Evolutionary conservation across 1,140 invertebrate genomes (phyloP).

Genomic region (Drosophila mojavensis): DNA sequence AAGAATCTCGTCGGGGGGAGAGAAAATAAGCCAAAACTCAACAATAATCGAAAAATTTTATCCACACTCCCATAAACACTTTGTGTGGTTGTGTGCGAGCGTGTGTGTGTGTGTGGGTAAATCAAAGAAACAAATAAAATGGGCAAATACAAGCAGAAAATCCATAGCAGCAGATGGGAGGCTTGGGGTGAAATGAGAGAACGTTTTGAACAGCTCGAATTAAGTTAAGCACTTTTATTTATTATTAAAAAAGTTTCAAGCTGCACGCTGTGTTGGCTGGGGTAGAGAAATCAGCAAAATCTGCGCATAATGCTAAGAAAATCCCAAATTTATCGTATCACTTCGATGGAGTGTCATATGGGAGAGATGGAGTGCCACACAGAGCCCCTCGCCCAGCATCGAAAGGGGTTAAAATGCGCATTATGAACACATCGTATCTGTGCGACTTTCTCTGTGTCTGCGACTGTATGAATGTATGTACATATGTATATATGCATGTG

Average conservation of each 20-base stretch:
- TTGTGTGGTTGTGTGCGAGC: no score
- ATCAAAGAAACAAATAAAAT: slow-evolving; percentile 79
- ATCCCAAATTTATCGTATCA: slow-evolving; percentile 80
- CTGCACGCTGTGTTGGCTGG: slow-evolving; percentile 19
- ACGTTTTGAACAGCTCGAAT: slow-evolving; percentile 63
- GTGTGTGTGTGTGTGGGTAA: slow-evolving; percentile 42
- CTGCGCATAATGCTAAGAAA: slow-evolving; percentile 79
- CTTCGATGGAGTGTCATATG: slow-evolving; percentile 71
- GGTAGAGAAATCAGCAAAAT: slow-evolving; percentile 60
- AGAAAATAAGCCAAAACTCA: slow-evolving; percentile 74
- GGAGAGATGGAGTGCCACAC: slow-evolving; percentile 10
- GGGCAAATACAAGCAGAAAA: slow-evolving; percentile 56
- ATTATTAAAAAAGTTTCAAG: slow-evolving; percentile 80
- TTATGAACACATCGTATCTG: slow-evolving; percentile 50
- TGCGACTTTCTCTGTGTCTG: not conserved
- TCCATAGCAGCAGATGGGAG: slow-evolving; percentile 27
- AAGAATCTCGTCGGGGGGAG: slow-evolving; percentile 5
- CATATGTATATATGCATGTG: slow-evolving; percentile 20
- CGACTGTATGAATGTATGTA: slow-evolving; percentile 15
- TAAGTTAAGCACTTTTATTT: slow-evolving; percentile 81
- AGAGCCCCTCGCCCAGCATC: slow-evolving; percentile 1
- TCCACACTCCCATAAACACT: slow-evolving; percentile 43
- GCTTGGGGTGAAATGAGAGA: slow-evolving; percentile 6
- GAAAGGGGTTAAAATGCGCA: slow-evolving; percentile 73
- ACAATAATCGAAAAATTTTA: slow-evolving; percentile 81